A percentile compares a stretch with the other conserved stretches of the same genome.
Conservation (phyloP, 1,140 invertebrate genomes). For the Schlechtendalia chinensis region DNA sequence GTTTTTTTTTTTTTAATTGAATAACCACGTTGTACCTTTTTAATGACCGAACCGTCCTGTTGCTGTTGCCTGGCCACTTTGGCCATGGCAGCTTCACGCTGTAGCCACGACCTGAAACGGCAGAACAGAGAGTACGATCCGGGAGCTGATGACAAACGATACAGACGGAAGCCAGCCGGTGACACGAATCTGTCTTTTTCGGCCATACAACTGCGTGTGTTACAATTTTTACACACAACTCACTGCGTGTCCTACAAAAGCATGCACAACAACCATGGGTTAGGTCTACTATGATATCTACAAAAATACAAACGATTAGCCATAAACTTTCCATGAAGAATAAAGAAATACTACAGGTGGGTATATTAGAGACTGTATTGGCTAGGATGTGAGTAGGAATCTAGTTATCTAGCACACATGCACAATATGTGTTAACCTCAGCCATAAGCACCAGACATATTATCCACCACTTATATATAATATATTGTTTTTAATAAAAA, state of each 20-base stretch:
- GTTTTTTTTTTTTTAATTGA: slow-evolving; percentile 2
- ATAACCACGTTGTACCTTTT: slow-evolving; percentile 45
- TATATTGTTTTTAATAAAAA: background rate
- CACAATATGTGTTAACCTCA: slow-evolving; percentile 44
- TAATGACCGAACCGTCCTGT: slow-evolving; percentile 48
- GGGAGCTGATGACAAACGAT: slow-evolving; percentile 45
- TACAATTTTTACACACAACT: slow-evolving; percentile 38
- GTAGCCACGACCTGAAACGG: slow-evolving; percentile 47
- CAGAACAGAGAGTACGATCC: slow-evolving; percentile 44
- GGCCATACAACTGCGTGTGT: slow-evolving; percentile 43
- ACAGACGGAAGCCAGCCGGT: slow-evolving; percentile 43
- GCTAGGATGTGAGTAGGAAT: background rate
- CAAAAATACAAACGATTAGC: slow-evolving; percentile 36
- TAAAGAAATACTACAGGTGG: slow-evolving; percentile 36
- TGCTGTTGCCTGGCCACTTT: slow-evolving; percentile 46
- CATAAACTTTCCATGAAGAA: background rate
- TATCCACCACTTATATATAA: background rate
- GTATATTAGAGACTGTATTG: background rate
- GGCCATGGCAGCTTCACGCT: slow-evolving; percentile 47
- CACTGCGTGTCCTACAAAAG: slow-evolving; percentile 49
- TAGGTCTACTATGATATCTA: slow-evolving; percentile 45
- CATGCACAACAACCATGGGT: slow-evolving; percentile 46
- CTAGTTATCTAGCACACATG: slow-evolving; percentile 42
- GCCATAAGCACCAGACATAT: slow-evolving; percentile 39
- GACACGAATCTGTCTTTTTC: slow-evolving; percentile 47